These are phyloP conservation scores for Equus przewalskii DNA, from an alignment of 2,113 vertebrate species.

Conservation along the genomic window DNA sequence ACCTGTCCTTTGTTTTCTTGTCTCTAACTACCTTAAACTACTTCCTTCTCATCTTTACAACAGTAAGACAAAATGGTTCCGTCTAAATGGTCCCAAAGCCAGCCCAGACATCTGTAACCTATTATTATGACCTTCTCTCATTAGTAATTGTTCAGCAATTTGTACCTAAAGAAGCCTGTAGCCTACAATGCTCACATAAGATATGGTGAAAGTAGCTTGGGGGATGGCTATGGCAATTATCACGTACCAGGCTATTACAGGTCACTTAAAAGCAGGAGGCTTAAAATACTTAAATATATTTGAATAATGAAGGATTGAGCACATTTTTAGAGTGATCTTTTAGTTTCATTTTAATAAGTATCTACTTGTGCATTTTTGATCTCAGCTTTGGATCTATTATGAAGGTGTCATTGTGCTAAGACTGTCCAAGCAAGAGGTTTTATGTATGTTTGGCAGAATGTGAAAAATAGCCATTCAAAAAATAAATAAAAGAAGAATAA, in stretches of 20 bases:
- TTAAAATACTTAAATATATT: slow-evolving; percentile 78
- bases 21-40: slow-evolving; percentile 91
- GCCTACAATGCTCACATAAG: slow-evolving; percentile 85
- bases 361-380: background rate
- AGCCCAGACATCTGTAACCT: slow-evolving; percentile 89
- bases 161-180: slow-evolving; percentile 88
- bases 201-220: slow-evolving; percentile 82
- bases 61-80: slow-evolving; percentile 90
- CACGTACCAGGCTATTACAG: slow-evolving; percentile 80
- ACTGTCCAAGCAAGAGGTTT: background rate
- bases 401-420: background rate
- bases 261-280: slow-evolving; percentile 68
- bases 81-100: slow-evolving; percentile 89
- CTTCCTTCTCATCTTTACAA: slow-evolving; percentile 91
- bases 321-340: slow-evolving; percentile 56
- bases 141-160: slow-evolving; percentile 91
- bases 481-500: slow-evolving; percentile 45
- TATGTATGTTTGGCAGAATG: slow-evolving; percentile 43
- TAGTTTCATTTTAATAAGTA: slow-evolving; percentile 72
- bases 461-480: slow-evolving; percentile 54
- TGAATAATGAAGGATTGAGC: slow-evolving; percentile 74
- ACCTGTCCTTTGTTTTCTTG: slow-evolving; percentile 90
- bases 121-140: slow-evolving; percentile 91
- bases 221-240: slow-evolving; percentile 82
- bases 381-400: slow-evolving; percentile 24